Percentiles rank a stretch among this genome's conserved stretches.
Evolutionary conservation across 2,797 vertebrate genomes (phyloP).

Genomic region (Pelochelys cantorii): DNA sequence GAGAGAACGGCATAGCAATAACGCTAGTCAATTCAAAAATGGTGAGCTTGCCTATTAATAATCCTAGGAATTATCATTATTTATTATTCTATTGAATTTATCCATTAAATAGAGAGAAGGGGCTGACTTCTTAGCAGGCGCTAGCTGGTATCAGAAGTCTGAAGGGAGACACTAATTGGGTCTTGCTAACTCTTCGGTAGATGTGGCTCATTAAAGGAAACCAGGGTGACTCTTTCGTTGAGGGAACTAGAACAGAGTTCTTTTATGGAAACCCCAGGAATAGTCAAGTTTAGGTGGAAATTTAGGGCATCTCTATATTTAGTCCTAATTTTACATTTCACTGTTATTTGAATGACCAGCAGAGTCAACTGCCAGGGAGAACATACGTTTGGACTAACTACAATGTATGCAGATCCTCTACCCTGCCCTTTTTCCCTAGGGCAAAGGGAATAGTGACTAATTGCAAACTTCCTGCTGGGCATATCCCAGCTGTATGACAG

Average conservation of each 20-base stretch:
- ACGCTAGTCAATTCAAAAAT: not conserved
- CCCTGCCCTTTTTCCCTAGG: not conserved
- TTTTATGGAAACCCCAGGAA: not conserved
- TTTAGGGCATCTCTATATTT: not conserved
- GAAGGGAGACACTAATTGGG: not conserved
- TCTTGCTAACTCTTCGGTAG: not conserved
- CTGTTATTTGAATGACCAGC: not conserved
- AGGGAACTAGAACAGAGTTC: accelerated
- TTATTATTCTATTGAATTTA: not conserved
- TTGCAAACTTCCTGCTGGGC: not conserved
- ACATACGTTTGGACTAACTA: not conserved
- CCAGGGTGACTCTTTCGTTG: accelerated
- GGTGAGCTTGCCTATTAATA: constrained; percentile 14
- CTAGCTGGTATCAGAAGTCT: not conserved
- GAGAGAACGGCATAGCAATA: not conserved
- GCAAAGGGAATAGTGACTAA: not conserved
- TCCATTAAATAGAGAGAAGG: not conserved
- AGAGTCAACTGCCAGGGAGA: not conserved
- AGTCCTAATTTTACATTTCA: not conserved
- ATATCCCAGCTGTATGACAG: not conserved
- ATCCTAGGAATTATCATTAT: not conserved
- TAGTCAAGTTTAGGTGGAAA: not conserved
- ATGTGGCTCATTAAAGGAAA: not conserved
- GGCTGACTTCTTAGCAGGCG: not conserved
- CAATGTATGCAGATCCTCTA: not conserved